A percentile compares a stretch with the other conserved stretches of the same genome.
phyloP scores from a whole-genome alignment of 2,888 invertebrate genomes.

The Mimas tiliae region DNA sequence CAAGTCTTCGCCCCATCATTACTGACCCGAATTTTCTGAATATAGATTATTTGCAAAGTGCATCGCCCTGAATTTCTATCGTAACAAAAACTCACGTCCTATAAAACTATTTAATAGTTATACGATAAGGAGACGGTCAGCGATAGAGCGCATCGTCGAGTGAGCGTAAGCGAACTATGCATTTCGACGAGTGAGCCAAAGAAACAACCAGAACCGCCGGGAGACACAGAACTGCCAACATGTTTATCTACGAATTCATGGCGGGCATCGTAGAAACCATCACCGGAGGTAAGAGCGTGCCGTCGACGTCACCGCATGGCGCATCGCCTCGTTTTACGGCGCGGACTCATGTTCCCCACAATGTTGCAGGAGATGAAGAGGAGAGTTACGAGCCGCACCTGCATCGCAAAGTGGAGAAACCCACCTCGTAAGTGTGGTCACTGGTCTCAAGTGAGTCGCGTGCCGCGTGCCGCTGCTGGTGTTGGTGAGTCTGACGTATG shows the following conservation, averaged over 20 bases:
- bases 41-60: too few species aligned
- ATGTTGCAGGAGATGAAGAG: conserved; percentile 46
- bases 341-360: not conserved
- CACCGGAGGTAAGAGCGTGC: conserved; percentile 41
- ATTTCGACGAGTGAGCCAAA: not conserved
- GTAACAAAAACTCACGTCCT: too few species aligned
- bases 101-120: too few species aligned
- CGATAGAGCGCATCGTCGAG: too few species aligned
- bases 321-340: too few species aligned
- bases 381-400: conserved; percentile 88
- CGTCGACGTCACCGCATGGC: too few species aligned
- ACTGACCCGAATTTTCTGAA: too few species aligned
- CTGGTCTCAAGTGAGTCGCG: too few species aligned
- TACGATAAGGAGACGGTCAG: not conserved
- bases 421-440: conserved; percentile 87
- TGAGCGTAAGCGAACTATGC: not conserved
- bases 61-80: too few species aligned
- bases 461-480: conserved; percentile 32
- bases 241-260: conserved; percentile 61
- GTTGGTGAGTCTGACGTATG: not conserved
- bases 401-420: conserved; percentile 87
- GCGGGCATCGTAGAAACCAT: conserved; percentile 52
- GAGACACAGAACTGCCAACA: conserved; percentile 31
- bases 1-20: too few species aligned
- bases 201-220: too few species aligned